A percentile compares a stretch with the other conserved stretches of the same genome.
Conservation (phyloP, 2,797 vertebrate species). For the Eptatretus atami region DNA sequence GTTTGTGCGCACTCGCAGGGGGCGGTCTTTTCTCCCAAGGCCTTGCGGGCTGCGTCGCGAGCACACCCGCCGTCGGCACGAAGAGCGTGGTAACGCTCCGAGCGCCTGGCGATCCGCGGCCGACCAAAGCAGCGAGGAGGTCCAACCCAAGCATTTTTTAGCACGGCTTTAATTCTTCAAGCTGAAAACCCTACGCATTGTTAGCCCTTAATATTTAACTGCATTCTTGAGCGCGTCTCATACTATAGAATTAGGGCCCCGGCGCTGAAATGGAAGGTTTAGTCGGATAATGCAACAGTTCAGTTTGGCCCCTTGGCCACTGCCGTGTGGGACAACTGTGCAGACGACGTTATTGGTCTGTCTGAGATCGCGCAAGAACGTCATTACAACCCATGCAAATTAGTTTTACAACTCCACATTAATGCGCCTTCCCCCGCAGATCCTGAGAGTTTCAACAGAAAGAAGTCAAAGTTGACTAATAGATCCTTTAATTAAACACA, state of each 20-base stretch:
- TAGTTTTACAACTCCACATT: not conserved
- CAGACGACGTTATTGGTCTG: constrained; percentile 1
- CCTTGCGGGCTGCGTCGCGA: not conserved
- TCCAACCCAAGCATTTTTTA: not conserved
- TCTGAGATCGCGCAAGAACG: not conserved
- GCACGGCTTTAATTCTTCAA: not conserved
- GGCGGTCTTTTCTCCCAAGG: not conserved
- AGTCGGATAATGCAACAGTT: constrained; percentile 3
- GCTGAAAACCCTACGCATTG: not conserved
- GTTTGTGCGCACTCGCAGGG: not conserved
- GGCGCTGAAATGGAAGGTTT: not conserved
- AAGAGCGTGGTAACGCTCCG: constrained; percentile 1
- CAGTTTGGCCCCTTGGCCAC: not conserved
- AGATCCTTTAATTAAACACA: constrained; percentile 5
- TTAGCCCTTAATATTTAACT: constrained; percentile 2
- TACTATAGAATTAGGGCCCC: constrained; percentile 4
- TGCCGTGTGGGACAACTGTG: not conserved
- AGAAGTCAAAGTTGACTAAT: constrained; percentile 3
- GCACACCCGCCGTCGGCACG: not conserved
- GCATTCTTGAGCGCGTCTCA: constrained; percentile 3
- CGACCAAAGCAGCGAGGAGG: not conserved
- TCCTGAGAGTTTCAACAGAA: constrained; percentile 3
- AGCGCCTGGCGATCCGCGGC: not conserved
- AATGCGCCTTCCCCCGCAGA: not conserved
- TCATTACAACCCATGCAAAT: not conserved